phyloP scores from a whole-genome alignment of 1,140 invertebrate genomes.

The Cydia fagiglandana region DNA sequence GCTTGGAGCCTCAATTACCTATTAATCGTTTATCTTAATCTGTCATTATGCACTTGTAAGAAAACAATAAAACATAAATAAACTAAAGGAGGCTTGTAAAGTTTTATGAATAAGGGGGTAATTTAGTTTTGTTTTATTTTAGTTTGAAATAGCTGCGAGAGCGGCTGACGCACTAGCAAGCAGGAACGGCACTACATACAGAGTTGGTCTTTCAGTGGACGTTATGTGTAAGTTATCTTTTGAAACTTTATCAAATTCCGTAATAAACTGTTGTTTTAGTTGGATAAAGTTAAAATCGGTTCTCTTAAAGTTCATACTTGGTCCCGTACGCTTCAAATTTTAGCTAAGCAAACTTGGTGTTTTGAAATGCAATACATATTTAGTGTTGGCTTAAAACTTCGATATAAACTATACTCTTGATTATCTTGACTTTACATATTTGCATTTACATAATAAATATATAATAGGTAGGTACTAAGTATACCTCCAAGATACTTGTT shows the following conservation, averaged over 20 bases:
- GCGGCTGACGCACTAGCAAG: conserved; percentile 60
- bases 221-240: conserved; percentile 73
- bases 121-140: conserved; percentile 32
- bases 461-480: too few species aligned
- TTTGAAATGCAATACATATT: too few species aligned
- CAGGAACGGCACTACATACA: conserved; percentile 71
- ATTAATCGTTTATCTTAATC: too few species aligned
- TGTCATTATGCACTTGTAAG: too few species aligned
- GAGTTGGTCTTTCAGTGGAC: conserved; percentile 76
- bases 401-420: too few species aligned
- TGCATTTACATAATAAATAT: too few species aligned
- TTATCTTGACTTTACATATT: neutral
- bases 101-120: too few species aligned
- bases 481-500: too few species aligned
- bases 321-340: neutral
- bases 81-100: too few species aligned
- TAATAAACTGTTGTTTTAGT: neutral
- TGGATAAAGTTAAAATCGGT: neutral
- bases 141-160: conserved; percentile 69
- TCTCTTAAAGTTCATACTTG: neutral
- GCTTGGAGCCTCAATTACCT: too few species aligned
- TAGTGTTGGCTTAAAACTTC: too few species aligned
- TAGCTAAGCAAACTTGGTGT: neutral
- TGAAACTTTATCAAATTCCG: conserved; percentile 10
- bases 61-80: too few species aligned